Base-by-base conservation (phyloP, 2,797 vertebrate genomes). In the Melanotaenia pygmaea region DNA sequence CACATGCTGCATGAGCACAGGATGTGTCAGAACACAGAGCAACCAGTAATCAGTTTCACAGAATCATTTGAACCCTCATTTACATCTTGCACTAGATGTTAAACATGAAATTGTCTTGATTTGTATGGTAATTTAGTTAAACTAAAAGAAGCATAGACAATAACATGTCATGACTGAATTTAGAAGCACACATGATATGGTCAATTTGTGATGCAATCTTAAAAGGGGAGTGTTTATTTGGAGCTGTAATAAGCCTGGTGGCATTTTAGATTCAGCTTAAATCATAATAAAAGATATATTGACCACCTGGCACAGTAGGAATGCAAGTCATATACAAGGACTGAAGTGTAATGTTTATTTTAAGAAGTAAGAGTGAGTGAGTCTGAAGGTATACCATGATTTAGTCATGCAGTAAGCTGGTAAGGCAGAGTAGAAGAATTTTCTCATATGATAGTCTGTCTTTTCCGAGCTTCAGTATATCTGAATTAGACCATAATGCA, bases 1-100 rank as follows among this genome's bases (percentile, higher is more conserved):
- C 79, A 66, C 90, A 93, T 86, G 87, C 88, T 84, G 89, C 87
- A 88, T 75, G 86, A 91, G 87, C 89, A 80, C 81, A 86, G 89
- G 87, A 92, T 88, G 88, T 88, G 85, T 91, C 84, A 82, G 88
- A 93, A 88, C 88, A 88, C 89, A 85, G 88, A 87, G 90, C 86
- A 88, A 88, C 83, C 83, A 82, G 85, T 89, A 89, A 91, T 91
- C 88, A 92, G 81, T 88, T 90, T 79, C 88, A 88, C 88, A 85
- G 84, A 87, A 90, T 93, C 88, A 83, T 88, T 72, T 84, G 79
- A 88, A 88, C 81, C 79, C 90, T 82, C 82, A 87, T 90, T 92
- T 90, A 91, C 90, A 87, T 87, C 82, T 86, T 34, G 67, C 77
- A 56, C 76, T 80, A 79, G 87, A 86, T 81, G 86, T 90, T 85